phyloP scores from a whole-genome alignment of 2,113 vertebrate species.

The human (Homo sapiens) region GRCh38 chr7:12111501-12112000 shows the following conservation, averaged over 20 bases:
- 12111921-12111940: rapidly evolving
- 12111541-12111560: background rate
- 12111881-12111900: conserved; percentile 63
- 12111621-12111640: background rate
- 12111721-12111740: rapidly evolving
- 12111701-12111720: rapidly evolving
- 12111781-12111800: rapidly evolving
- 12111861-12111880: background rate
- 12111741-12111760: rapidly evolving
- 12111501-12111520: background rate
- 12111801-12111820: background rate
- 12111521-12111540: background rate
- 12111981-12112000: too few species aligned
- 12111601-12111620: rapidly evolving
- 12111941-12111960: too few species aligned
- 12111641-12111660: background rate
- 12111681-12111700: too few species aligned
- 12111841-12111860: rapidly evolving
- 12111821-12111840: background rate
- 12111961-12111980: rapidly evolving
- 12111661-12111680: background rate
- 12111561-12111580: rapidly evolving
- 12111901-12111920: rapidly evolving
- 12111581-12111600: rapidly evolving
- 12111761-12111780: rapidly evolving